Conservation (phyloP, 2,888 invertebrate species). For the Seladonia tumulorum region DNA sequence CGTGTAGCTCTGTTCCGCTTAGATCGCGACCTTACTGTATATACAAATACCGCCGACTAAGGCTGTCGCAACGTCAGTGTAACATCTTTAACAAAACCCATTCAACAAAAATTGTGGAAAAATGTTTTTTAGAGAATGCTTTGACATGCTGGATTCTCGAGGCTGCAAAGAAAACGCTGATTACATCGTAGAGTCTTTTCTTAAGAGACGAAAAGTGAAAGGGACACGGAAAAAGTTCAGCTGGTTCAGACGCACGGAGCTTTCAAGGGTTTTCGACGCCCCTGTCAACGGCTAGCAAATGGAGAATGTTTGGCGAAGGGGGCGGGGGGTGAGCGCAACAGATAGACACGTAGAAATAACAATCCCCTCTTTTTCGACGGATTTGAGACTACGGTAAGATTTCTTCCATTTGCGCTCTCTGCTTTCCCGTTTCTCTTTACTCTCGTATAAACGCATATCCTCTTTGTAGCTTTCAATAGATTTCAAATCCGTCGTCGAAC, state of each 20-base stretch:
- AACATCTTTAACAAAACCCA: no score
- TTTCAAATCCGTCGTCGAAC: conserved; percentile 43
- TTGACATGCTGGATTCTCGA: not conserved
- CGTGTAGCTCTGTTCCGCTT: no score
- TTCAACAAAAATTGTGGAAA: not conserved
- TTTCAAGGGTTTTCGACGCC: conserved; percentile 21
- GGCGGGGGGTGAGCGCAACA: conserved; percentile 19
- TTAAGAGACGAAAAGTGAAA: conserved; percentile 17
- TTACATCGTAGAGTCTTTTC: not conserved
- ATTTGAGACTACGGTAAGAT: conserved; percentile 40
- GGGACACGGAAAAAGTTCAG: conserved; percentile 4
- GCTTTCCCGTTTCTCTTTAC: conserved; percentile 6
- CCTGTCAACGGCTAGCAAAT: not conserved
- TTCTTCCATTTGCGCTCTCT: conserved; percentile 45
- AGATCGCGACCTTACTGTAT: no score
- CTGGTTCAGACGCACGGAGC: conserved; percentile 27
- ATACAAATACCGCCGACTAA: no score
- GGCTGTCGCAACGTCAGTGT: no score
- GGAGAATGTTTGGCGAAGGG: not conserved
- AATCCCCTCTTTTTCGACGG: conserved; percentile 33
- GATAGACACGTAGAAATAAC: conserved; percentile 52
- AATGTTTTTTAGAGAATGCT: not conserved
- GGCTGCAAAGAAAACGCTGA: not conserved
- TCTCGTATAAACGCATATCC: conserved; percentile 31
- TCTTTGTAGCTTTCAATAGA: conserved; percentile 46